Evolutionary conservation across 2,113 vertebrate genomes (phyloP), one percentile per base, ranked within the genome.

Genomic region (Crotalus helleri): DNA sequence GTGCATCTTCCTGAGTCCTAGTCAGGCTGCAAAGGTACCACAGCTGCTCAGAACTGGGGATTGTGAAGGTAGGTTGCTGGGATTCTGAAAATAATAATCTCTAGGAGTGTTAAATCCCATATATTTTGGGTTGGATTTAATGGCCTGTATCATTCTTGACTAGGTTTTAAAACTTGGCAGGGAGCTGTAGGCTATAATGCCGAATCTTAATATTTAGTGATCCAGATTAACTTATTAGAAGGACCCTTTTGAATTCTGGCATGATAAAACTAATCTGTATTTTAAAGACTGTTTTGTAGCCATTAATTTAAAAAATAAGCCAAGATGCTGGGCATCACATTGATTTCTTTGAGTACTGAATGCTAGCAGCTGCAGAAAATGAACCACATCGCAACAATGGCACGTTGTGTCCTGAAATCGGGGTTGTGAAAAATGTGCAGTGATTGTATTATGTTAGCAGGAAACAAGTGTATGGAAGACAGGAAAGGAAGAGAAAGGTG

Each of bases 41-140:
- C 93, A 92, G 94, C 94, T 96, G 93, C 74, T 46, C 1, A 55
- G 94, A 54, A 93, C 3, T 94, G n/a, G 53, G 93, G 0, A 94
- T 92, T 0, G 57, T 91, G 86, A 96, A 97, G 97, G 97, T 97
- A 95, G 69, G 96, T 96, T 94, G 88, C 0, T 92, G 93, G 95
- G 95, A 95, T 93, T 92, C 93, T 89, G 92, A 94, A 89, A 93
- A 88, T 89, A 91, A 92, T 23, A 92, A 3, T 1, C 91, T 1
- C 91, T 21, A 55, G 39, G 0, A 24, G 51, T 54, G 0, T 7
- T 91, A 53, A 0, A 26, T 89, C 87, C 93, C 55, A 21, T 8
- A 85, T 91, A 39, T 24, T 91, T 0, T 74, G 87, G 64, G 13
- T 4, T 61, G 23, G 57, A 33, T n/a, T n/a, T 24, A 87, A 17